phyloP scores from a whole-genome alignment of 2,797 vertebrate genomes.

The Pseudopleuronectes americanus region DNA sequence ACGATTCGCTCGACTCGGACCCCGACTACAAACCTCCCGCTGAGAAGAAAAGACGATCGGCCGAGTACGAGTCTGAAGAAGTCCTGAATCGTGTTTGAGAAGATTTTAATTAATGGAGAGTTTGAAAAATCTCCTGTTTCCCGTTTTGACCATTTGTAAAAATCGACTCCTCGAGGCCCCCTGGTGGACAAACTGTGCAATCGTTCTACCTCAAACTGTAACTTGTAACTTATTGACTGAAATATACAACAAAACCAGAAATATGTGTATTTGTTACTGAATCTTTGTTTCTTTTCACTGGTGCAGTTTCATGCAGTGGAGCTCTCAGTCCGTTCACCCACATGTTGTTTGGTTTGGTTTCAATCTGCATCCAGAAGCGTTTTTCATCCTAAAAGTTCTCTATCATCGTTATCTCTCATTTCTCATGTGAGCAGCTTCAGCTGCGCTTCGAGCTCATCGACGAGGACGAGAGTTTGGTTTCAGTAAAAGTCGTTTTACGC shows the following conservation, averaged over 20 bases:
- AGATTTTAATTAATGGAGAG: no score
- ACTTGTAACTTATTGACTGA: not conserved
- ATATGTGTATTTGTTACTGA: no score
- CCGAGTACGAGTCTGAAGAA: constrained; percentile 19
- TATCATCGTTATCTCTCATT: not conserved
- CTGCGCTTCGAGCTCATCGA: not conserved
- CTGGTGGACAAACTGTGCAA: not conserved
- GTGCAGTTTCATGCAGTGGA: no score
- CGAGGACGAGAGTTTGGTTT: not conserved
- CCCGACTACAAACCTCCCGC: constrained; percentile 67
- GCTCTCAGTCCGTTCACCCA: no score
- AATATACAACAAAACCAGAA: no score
- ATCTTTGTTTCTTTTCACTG: no score
- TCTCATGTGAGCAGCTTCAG: no score
- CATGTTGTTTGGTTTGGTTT: no score
- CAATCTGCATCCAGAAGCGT: no score
- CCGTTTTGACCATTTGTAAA: not conserved
- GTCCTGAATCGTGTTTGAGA: not conserved
- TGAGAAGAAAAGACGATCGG: constrained; percentile 32
- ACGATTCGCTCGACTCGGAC: constrained; percentile 50
- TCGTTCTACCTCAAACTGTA: not conserved
- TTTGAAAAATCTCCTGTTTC: no score
- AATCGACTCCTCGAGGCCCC: not conserved
- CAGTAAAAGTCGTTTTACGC: no score
- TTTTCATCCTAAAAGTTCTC: not conserved